Base-by-base conservation (phyloP, 2,888 invertebrate genomes). In the Melieria picta region DNA sequence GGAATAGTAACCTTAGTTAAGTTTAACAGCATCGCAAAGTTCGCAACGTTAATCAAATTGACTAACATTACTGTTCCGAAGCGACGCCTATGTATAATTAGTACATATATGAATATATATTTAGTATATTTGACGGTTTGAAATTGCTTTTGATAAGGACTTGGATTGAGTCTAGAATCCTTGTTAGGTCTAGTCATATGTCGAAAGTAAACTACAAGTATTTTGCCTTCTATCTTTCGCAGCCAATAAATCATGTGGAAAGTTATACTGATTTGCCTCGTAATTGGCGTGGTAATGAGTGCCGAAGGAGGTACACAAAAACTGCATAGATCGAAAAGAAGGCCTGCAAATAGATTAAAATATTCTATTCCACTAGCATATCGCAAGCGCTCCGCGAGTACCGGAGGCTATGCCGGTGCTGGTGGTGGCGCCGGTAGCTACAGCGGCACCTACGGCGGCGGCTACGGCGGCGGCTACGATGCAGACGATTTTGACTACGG, bases 181-280 rank as follows among this genome's bases (percentile, higher is more conserved):
- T 30, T 30, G 30, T 30, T 30, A 3, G 30, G 0, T 30, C 30
- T 30, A 30, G 30, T 1, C 30, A 30, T 1, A 30, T 2, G 30
- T 30, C 30, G 30, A 30, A 30, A 30, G 30, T 30, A 30, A 30
- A 30, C 30, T 3, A 30, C 30, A 30, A 30, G 30, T 30, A 30
- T 30, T 30, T 30, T 30, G 30, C 30, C 30, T 69, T 45, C 55
- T 66, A 47, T 69, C 10, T 68, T 69, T 70, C 72, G 0, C 56
- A 77, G 75, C 50, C 30, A 65, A 43, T 50, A 68, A 45, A 72
- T 73, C 16, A 85, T 85, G 85, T 84, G 83, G 84, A 85, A 80
- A 75, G 52, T 81, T 63, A 58, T 82, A 66, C 64, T 82, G 58
- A 76, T 81, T 73, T 84, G 80, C 76, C 76, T 82, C 71, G 76